A percentile compares a stretch with the other conserved stretches of the same genome.
Conservation (phyloP, 2,113 vertebrate species). For the Dipodomys ordii region DNA sequence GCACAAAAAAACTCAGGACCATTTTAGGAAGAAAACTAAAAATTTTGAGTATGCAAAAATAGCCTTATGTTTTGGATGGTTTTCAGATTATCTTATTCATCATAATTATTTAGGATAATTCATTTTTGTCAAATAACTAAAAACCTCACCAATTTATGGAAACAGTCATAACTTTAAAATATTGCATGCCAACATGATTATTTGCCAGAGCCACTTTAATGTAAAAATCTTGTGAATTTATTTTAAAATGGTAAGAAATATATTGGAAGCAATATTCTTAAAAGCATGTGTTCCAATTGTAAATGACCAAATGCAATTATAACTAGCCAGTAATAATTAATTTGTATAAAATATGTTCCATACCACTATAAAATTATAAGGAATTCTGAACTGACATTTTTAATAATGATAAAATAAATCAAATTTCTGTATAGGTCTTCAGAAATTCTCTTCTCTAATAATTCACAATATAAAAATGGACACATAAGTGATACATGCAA, state of each 20-base stretch:
- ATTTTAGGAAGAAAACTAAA: not conserved
- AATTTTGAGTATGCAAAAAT: not conserved
- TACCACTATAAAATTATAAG: not conserved
- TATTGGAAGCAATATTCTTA: not conserved
- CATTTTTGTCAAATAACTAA: not conserved
- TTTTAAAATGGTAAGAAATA: not conserved
- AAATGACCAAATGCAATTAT: not conserved
- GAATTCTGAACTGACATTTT: not conserved
- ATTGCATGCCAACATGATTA: not conserved
- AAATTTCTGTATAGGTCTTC: not conserved
- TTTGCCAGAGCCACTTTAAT: not conserved
- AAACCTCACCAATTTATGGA: not conserved
- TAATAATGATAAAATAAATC: not conserved
- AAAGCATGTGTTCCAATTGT: not conserved
- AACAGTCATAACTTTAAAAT: not conserved
- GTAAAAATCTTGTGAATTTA: not conserved
- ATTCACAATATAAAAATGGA: not conserved
- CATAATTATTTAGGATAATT: not conserved
- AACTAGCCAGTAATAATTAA: not conserved
- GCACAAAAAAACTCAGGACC: not conserved
- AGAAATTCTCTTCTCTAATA: not conserved
- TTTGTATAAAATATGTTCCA: not conserved
- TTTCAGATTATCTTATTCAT: not conserved
- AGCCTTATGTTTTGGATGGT: not conserved
- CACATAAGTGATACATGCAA: not conserved